A percentile compares a stretch with the other conserved stretches of the same genome.
Evolutionary conservation across 2,888 invertebrate species (phyloP).

Genomic region (Ephialtes manifestator): DNA sequence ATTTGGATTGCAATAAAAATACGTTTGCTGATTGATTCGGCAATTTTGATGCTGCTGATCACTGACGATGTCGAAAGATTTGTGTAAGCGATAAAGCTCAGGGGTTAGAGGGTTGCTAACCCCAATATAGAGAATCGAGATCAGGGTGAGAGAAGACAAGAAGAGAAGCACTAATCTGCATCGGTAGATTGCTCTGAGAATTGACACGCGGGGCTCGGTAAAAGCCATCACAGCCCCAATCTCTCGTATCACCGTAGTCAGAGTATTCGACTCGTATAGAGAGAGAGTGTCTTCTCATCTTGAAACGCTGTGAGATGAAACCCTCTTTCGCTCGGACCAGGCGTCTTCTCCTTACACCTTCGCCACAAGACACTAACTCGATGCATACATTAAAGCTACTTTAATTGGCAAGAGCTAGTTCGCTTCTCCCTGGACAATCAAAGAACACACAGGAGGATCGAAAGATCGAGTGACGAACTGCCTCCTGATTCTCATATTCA

Average conservation of each 20-base stretch:
- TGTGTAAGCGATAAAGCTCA: conserved; percentile 50
- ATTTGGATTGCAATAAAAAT: conserved; percentile 1
- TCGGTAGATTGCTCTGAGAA: conserved; percentile 86
- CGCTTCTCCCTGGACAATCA: conserved; percentile 74
- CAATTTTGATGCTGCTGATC: conserved; percentile 27
- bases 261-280: conserved; percentile 31
- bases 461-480: conserved; percentile 31
- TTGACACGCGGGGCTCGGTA: conserved; percentile 82
- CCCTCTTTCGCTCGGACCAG: conserved; percentile 50
- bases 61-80: conserved; percentile 52
- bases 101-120: conserved; percentile 33
- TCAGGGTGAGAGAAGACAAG: conserved; percentile 54
- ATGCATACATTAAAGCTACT: conserved; percentile 84
- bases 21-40: neutral
- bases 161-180: conserved; percentile 83
- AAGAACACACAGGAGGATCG: conserved; percentile 34
- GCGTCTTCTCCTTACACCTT: conserved; percentile 72
- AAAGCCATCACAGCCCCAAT: conserved; percentile 52
- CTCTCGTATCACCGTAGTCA: conserved; percentile 36
- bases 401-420: conserved; percentile 80
- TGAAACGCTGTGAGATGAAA: conserved; percentile 48
- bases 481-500: conserved; percentile 36
- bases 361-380: conserved; percentile 82
- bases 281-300: conserved; percentile 60
- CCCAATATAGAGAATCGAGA: conserved; percentile 58